Conservation (phyloP, 2,797 vertebrate genomes). For the Ctenopoma multispine region DNA sequence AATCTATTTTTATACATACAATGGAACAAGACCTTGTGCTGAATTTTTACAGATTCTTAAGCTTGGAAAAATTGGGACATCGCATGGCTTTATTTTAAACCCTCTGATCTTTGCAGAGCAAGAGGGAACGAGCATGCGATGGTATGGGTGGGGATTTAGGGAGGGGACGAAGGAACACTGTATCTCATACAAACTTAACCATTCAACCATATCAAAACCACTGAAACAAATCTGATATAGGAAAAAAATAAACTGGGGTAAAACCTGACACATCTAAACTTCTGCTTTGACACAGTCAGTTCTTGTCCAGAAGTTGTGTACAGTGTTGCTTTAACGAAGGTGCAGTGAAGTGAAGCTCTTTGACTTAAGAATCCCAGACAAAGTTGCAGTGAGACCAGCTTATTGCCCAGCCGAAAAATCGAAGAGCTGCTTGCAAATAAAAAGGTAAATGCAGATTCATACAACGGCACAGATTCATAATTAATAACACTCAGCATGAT, state of each 20-base stretch:
- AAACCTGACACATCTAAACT: constrained; percentile 64
- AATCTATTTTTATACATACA: constrained; percentile 97
- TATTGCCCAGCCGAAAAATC: constrained; percentile 60
- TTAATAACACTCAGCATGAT: constrained; percentile 70
- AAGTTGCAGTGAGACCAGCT: constrained; percentile 64
- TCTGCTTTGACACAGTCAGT: constrained; percentile 61
- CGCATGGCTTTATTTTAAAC: constrained; percentile 89
- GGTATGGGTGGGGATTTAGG: constrained; percentile 82
- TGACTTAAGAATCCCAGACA: constrained; percentile 78
- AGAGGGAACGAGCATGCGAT: constrained; percentile 79
- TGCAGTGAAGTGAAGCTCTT: constrained; percentile 79
- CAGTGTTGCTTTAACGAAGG: constrained; percentile 79
- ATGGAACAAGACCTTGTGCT: constrained; percentile 93
- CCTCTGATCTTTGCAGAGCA: constrained; percentile 84
- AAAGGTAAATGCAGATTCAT: constrained; percentile 62
- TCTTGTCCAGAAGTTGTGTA: constrained; percentile 80
- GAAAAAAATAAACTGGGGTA: constrained; percentile 58
- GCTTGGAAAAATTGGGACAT: constrained; percentile 91
- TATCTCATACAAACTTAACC: constrained; percentile 80
- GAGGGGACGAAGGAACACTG: constrained; percentile 82
- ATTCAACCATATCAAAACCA: constrained; percentile 67
- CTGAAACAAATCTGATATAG: constrained; percentile 64
- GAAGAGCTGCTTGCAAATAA: constrained; percentile 75
- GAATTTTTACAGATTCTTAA: constrained; percentile 98
- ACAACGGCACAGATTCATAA: constrained; percentile 58